A percentile compares a stretch with the other conserved stretches of the same genome.
These are phyloP conservation scores for Orthosia cruda DNA, from an alignment of 2,888 invertebrate genomes.

Conservation along the genomic window DNA sequence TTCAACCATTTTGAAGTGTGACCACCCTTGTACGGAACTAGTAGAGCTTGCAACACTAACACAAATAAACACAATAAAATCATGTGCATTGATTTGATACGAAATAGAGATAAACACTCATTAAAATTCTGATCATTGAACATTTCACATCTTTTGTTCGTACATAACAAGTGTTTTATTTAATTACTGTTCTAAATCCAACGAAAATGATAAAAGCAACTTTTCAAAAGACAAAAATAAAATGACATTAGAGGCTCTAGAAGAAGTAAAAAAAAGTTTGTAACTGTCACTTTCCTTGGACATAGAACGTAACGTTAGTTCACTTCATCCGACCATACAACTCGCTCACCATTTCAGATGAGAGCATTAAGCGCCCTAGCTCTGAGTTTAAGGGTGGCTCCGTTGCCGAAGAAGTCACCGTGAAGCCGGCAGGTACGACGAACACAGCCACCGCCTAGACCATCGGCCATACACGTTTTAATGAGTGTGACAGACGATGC, in stretches of 20 bases:
- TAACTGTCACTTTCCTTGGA: constrained; percentile 75
- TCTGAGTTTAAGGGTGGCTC: constrained; percentile 96
- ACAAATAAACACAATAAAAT: constrained; percentile 79
- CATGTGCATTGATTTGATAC: constrained; percentile 63
- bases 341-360: constrained; percentile 93
- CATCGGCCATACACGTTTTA: constrained; percentile 87
- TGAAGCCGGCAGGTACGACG: constrained; percentile 90
- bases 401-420: constrained; percentile 88
- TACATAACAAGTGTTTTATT: constrained; percentile 71
- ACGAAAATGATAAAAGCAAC: constrained; percentile 41
- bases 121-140: constrained; percentile 74
- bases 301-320: constrained; percentile 84
- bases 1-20: constrained; percentile 79
- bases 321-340: constrained; percentile 89
- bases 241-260: background rate
- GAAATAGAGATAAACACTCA: constrained; percentile 67
- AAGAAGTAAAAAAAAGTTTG: background rate
- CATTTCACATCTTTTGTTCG: constrained; percentile 73
- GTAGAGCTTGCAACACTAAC: constrained; percentile 90
- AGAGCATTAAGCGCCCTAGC: constrained; percentile 96
- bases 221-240: background rate
- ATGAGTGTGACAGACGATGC: constrained; percentile 88
- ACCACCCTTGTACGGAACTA: constrained; percentile 81
- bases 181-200: constrained; percentile 66
- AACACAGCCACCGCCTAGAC: constrained; percentile 87